phyloP scores from a whole-genome alignment of 1,140 invertebrate genomes.

The Zaprionus inermis region DNA sequence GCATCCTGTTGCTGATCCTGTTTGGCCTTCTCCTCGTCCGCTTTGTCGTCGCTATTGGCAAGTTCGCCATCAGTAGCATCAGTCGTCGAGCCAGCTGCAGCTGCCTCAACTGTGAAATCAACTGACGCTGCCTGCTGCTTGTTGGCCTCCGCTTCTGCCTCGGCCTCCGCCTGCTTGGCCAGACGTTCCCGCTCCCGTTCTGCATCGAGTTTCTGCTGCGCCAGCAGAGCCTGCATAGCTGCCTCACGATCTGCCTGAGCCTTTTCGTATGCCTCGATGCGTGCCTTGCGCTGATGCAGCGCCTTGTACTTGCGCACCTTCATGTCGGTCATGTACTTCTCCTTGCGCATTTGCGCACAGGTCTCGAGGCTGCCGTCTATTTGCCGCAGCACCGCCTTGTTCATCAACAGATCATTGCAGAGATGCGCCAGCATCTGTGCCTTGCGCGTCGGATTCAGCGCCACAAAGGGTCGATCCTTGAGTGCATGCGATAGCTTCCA shows the following conservation, averaged over 20 bases:
- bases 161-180: constrained; percentile 62
- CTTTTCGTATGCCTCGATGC: constrained; percentile 89
- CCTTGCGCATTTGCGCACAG: constrained; percentile 90
- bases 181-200: constrained; percentile 56
- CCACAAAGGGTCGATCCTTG: constrained; percentile 92
- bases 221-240: constrained; percentile 71
- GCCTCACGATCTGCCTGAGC: constrained; percentile 85
- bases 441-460: constrained; percentile 94
- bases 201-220: constrained; percentile 75
- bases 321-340: constrained; percentile 93
- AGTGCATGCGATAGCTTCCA: constrained; percentile 89
- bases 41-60: constrained; percentile 18
- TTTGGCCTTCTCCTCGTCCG: constrained; percentile 21
- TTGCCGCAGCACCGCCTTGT: constrained; percentile 93
- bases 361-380: constrained; percentile 91
- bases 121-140: constrained; percentile 26
- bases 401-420: constrained; percentile 97
- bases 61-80: constrained; percentile 6
- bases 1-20: constrained; percentile 16
- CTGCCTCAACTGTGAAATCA: constrained; percentile 11
- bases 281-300: constrained; percentile 90
- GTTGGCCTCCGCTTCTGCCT: constrained; percentile 47
- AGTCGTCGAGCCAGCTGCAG: background rate
- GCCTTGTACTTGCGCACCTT: constrained; percentile 93
- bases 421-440: constrained; percentile 94